phyloP scores from a whole-genome alignment of 1,140 invertebrate genomes.

The Magallana angulata region DNA sequence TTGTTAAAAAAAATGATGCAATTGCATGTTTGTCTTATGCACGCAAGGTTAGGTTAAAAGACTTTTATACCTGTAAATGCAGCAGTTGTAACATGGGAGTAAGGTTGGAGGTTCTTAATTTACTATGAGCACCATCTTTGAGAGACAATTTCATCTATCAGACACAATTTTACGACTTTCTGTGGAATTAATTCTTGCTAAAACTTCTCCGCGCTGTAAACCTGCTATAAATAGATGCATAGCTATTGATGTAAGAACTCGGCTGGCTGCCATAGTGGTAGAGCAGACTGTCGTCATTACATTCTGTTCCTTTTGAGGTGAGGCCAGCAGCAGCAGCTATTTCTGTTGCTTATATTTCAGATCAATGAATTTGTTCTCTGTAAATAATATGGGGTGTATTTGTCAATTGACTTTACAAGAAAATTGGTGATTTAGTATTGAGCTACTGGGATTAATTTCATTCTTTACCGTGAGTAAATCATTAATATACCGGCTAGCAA shows the following conservation, averaged over 20 bases:
- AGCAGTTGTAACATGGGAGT: too few species aligned
- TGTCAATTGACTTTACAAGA: not conserved
- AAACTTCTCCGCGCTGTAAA: not conserved
- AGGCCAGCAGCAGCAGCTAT: not conserved
- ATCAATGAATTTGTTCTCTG: not conserved
- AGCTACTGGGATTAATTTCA: not conserved
- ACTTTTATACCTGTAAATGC: too few species aligned
- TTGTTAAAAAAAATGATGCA: too few species aligned
- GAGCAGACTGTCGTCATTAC: not conserved
- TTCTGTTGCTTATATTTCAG: not conserved
- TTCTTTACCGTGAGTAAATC: conserved; percentile 16
- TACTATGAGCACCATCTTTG: too few species aligned
- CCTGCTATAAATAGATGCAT: not conserved
- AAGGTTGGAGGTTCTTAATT: too few species aligned
- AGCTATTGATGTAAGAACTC: not conserved
- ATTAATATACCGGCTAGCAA: not conserved
- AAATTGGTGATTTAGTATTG: not conserved
- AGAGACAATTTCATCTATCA: too few species aligned
- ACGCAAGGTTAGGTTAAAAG: too few species aligned
- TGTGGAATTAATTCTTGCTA: too few species aligned
- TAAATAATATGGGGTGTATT: not conserved
- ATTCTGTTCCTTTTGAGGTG: conserved; percentile 12
- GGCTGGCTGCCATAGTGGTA: not conserved
- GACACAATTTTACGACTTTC: too few species aligned
- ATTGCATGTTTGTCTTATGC: too few species aligned